Evolutionary conservation across 2,113 vertebrate genomes (phyloP).

Genomic region (Tauraco erythrolophus): DNA sequence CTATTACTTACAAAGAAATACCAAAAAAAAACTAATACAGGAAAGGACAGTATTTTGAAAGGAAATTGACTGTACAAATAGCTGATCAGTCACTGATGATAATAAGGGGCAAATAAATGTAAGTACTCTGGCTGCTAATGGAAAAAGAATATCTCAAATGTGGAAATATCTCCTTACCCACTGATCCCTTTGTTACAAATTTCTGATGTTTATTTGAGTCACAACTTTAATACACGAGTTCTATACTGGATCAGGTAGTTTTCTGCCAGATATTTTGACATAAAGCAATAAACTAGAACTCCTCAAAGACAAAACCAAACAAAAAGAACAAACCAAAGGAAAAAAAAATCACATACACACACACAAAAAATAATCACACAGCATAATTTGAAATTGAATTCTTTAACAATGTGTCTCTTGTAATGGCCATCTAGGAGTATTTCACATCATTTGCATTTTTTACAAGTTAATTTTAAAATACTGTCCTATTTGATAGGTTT

Average conservation of each 20-base stretch:
- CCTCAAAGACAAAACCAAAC: no score
- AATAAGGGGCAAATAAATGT: neutral
- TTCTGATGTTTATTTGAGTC: neutral
- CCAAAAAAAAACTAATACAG: rapidly evolving
- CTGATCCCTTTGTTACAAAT: neutral
- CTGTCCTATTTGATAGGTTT: neutral
- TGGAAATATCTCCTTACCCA: neutral
- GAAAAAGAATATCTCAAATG: neutral
- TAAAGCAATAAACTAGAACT: neutral
- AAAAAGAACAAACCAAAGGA: neutral
- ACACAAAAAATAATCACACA: neutral
- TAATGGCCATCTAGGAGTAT: neutral
- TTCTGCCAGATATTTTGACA: neutral
- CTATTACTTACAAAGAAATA: neutral
- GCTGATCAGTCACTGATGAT: neutral
- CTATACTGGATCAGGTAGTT: neutral
- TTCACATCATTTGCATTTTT: neutral
- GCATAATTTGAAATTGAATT: neutral
- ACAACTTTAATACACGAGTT: neutral
- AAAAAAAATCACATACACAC: rapidly evolving
- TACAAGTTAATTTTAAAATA: neutral
- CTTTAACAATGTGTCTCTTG: neutral
- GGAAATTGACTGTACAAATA: neutral
- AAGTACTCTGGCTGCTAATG: neutral
- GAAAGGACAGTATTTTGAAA: neutral